Percentiles rank a stretch among this genome's conserved stretches.
Evolutionary conservation across 2,888 invertebrate genomes (phyloP).

Genomic region (Trypoxylon attenuatum): DNA sequence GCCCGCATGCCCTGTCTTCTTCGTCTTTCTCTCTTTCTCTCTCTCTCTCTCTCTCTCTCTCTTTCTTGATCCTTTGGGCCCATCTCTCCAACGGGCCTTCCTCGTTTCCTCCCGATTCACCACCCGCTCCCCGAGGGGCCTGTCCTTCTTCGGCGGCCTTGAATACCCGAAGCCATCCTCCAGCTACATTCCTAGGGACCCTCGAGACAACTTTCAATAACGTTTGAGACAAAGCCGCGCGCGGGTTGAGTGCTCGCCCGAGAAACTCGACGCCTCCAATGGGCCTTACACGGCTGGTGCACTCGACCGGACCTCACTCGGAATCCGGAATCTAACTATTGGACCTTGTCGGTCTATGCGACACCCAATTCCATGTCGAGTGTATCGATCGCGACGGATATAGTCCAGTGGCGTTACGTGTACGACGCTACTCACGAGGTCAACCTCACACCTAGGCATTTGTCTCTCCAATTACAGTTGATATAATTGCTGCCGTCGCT

Average conservation of each 20-base stretch:
- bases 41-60: slow-evolving; percentile 36
- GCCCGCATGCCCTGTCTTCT: slow-evolving; percentile 67
- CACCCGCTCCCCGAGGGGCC: slow-evolving; percentile 33
- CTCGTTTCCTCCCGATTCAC: slow-evolving; percentile 17
- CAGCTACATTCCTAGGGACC: slow-evolving; percentile 70
- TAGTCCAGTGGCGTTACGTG: no score
- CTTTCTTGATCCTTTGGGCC: slow-evolving; percentile 9
- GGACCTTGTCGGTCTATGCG: no score
- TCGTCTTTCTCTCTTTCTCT: slow-evolving; percentile 47
- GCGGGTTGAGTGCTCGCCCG: slow-evolving; percentile 47
- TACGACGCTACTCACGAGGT: no score
- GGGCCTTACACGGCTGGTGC: not conserved
- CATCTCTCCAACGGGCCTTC: slow-evolving; percentile 20
- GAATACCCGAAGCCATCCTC: slow-evolving; percentile 62
- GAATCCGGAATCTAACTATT: not conserved
- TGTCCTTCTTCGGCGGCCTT: slow-evolving; percentile 51
- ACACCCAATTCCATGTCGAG: no score
- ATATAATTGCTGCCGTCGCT: not conserved
- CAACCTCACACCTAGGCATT: no score
- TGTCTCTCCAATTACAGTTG: not conserved
- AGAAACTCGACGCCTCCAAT: not conserved
- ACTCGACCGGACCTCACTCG: not conserved
- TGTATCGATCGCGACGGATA: no score
- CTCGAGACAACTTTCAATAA: slow-evolving; percentile 69
- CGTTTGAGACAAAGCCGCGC: slow-evolving; percentile 61